A percentile compares a stretch with the other conserved stretches of the same genome.
Conservation (phyloP, 2,113 vertebrate species). For the Bombycilla garrulus region DNA sequence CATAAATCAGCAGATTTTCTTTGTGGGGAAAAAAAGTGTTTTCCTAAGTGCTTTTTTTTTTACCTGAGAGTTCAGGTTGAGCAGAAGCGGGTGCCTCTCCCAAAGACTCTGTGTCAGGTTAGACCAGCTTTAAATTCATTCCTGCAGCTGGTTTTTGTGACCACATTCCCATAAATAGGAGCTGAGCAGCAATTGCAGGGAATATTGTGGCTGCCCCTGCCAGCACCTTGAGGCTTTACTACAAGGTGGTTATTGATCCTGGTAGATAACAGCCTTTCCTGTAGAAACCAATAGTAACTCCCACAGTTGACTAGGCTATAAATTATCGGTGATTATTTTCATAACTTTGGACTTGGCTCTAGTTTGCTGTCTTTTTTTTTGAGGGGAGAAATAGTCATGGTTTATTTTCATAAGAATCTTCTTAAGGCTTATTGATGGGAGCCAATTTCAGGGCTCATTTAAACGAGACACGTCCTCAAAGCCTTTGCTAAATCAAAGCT, state of each 20-base stretch:
- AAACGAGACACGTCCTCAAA: background rate
- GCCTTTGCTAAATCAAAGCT: background rate
- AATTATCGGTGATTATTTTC: conserved; percentile 10
- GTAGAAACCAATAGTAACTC: background rate
- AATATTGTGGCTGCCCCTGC: background rate
- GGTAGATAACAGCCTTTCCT: conserved; percentile 1
- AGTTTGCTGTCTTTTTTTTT: background rate
- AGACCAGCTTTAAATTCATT: background rate
- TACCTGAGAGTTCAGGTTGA: background rate
- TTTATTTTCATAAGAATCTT: conserved; percentile 10
- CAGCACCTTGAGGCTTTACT: background rate
- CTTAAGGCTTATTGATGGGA: background rate
- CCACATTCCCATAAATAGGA: background rate
- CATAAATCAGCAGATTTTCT: background rate
- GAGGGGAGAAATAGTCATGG: background rate
- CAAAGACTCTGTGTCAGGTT: background rate
- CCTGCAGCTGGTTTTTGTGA: background rate
- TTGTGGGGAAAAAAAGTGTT: background rate
- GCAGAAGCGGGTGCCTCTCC: background rate
- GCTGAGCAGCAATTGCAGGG: background rate
- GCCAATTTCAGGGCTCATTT: background rate
- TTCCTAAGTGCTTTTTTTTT: background rate
- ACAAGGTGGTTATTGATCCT: conserved; percentile 41
- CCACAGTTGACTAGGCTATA: background rate
- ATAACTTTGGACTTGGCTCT: background rate